These are phyloP conservation scores for Oscheius onirici DNA, from an alignment of 2,888 invertebrate genomes.

Conservation along the genomic window DNA sequence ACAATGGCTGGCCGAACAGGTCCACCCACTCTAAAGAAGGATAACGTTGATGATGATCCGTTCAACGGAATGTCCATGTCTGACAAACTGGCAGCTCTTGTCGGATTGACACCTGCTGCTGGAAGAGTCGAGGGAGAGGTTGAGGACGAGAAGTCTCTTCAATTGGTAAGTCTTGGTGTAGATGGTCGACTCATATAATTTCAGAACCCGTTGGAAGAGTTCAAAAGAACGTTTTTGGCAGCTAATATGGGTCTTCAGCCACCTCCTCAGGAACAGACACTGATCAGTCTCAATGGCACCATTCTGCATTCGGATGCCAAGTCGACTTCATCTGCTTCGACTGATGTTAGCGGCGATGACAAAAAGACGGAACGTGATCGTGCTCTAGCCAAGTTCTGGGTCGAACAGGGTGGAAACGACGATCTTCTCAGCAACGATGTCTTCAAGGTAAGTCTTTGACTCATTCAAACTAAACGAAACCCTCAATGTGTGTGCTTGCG, in stretches of 20 bases:
- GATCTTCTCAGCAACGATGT: slow-evolving; percentile 28
- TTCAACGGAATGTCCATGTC: slow-evolving; percentile 50
- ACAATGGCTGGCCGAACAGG: slow-evolving; percentile 35
- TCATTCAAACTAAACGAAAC: background rate
- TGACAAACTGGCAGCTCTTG: slow-evolving; percentile 59
- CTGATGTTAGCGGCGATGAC: slow-evolving; percentile 40
- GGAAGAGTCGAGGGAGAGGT: slow-evolving; percentile 31
- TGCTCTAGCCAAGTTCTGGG: slow-evolving; percentile 46
- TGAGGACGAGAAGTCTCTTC: slow-evolving; percentile 8
- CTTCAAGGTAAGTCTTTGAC: slow-evolving; percentile 36
- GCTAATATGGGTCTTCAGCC: slow-evolving; percentile 37
- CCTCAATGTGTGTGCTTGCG: background rate
- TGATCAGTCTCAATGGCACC: slow-evolving; percentile 46
- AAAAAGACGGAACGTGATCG: slow-evolving; percentile 48
- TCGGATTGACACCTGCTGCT: slow-evolving; percentile 40
- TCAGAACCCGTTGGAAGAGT: slow-evolving; percentile 46
- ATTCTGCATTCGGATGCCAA: slow-evolving; percentile 41
- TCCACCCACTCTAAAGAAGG: slow-evolving; percentile 37
- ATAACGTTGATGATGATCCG: slow-evolving; percentile 46
- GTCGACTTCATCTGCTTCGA: slow-evolving; percentile 43
- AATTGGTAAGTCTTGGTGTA: background rate
- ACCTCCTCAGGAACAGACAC: slow-evolving; percentile 39
- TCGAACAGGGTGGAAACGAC: slow-evolving; percentile 35
- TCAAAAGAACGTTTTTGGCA: slow-evolving; percentile 46
- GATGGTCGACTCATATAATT: background rate